Percentiles rank a stretch among this genome's conserved stretches.
phyloP scores from a whole-genome alignment of 2,888 invertebrate species.

The Leptura quadrifasciata region DNA sequence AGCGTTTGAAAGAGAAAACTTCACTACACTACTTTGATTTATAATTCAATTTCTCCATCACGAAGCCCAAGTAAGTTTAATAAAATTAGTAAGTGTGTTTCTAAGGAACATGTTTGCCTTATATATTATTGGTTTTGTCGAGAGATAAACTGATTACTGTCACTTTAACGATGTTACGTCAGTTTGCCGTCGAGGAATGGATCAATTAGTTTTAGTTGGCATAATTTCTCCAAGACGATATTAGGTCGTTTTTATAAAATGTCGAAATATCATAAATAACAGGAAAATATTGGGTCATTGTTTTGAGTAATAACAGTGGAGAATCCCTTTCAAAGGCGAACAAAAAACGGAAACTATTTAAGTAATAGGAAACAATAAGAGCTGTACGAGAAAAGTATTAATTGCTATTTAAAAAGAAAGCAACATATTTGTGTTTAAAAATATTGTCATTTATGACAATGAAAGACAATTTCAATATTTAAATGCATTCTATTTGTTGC shows the following conservation, averaged over 20 bases:
- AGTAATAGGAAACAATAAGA: too few relatives aligned
- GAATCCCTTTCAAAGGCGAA: neutral
- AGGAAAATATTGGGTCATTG: neutral
- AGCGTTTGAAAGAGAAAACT: neutral
- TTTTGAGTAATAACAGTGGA: slow-evolving; percentile 14
- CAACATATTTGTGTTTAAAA: too few relatives aligned
- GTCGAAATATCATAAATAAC: neutral
- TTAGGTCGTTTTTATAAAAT: slow-evolving; percentile 15
- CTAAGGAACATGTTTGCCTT: slow-evolving; percentile 41
- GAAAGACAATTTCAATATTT: too few relatives aligned
- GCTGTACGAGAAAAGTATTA: too few relatives aligned
- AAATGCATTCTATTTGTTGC: too few relatives aligned
- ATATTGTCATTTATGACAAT: too few relatives aligned
- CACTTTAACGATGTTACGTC: slow-evolving; percentile 44
- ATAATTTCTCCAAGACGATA: slow-evolving; percentile 2
- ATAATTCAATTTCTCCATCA: slow-evolving; percentile 30
- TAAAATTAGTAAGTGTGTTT: slow-evolving; percentile 41
- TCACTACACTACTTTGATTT: slow-evolving; percentile 27
- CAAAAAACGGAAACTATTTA: neutral
- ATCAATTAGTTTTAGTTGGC: slow-evolving; percentile 42
- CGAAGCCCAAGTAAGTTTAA: slow-evolving; percentile 38
- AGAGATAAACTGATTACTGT: slow-evolving; percentile 44
- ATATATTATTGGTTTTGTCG: slow-evolving; percentile 47
- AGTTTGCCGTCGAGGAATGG: slow-evolving; percentile 41
- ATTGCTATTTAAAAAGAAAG: too few relatives aligned